A percentile compares a stretch with the other conserved stretches of the same genome.
Evolutionary conservation across 2,113 vertebrate genomes (phyloP).

Genomic region (Pachycephala philippinensis): DNA sequence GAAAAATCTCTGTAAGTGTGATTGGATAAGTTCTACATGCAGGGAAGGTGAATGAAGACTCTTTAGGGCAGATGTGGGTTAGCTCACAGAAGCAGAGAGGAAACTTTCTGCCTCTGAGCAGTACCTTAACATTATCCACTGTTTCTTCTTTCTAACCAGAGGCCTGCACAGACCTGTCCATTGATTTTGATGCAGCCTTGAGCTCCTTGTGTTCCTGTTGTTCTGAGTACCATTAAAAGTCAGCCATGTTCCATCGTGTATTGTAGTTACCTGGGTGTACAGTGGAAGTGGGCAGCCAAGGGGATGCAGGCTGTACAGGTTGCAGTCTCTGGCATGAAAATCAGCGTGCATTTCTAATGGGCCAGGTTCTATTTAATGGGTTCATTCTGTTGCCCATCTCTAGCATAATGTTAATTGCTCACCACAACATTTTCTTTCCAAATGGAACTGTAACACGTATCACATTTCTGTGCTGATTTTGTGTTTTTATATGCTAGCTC

Average conservation of each 20-base stretch:
- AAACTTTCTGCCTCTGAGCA: background rate
- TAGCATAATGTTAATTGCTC: background rate
- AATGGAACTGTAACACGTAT: background rate
- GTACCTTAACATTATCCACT: background rate
- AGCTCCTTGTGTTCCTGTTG: background rate
- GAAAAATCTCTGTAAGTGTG: background rate
- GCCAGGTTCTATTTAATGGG: background rate
- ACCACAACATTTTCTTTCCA: background rate
- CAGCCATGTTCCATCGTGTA: background rate
- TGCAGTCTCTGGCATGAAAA: background rate
- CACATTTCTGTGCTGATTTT: background rate
- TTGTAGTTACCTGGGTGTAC: background rate
- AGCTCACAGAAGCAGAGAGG: background rate
- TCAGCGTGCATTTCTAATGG: background rate
- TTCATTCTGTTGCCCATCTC: background rate
- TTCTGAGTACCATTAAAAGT: background rate
- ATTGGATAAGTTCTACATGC: background rate
- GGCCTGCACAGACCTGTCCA: background rate
- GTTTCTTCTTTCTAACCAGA: background rate
- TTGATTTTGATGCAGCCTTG: background rate
- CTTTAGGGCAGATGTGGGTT: background rate
- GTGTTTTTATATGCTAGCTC: background rate
- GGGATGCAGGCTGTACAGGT: background rate
- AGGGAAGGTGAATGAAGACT: background rate
- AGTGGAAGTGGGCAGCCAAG: background rate